phyloP scores from a whole-genome alignment of 37 sponge, comb jelly and placozoan genomes.

The Hexactinellida sp. region DNA sequence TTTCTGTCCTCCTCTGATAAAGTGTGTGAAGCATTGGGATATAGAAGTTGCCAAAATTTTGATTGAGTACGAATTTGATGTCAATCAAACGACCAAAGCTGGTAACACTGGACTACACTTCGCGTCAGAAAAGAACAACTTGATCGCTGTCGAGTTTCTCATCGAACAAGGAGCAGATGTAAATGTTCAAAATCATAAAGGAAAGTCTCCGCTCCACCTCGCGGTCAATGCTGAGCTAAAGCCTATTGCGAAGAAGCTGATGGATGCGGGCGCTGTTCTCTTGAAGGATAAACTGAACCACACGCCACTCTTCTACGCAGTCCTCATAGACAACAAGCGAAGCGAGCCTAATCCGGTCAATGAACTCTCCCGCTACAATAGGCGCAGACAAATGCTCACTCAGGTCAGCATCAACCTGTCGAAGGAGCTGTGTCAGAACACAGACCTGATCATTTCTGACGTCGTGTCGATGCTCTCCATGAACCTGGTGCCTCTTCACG shows the following conservation, averaged over 20 bases:
- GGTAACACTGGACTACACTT: background rate
- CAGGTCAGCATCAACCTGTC: background rate
- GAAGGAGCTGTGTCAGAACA: background rate
- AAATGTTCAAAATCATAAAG: background rate
- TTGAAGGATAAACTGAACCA: background rate
- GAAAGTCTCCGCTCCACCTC: background rate
- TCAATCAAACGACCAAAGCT: background rate
- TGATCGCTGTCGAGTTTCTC: background rate
- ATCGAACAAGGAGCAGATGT: background rate
- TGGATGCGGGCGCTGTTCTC: background rate
- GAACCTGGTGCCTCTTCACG: background rate
- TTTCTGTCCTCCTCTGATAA: background rate
- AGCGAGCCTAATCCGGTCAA: background rate
- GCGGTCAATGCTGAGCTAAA: background rate
- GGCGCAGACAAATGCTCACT: background rate
- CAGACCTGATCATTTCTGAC: conserved; percentile 1
- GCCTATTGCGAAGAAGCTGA: background rate
- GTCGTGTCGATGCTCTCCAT: background rate
- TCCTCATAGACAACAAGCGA: background rate
- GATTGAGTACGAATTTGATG: background rate
- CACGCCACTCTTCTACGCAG: background rate
- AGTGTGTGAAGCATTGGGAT: background rate
- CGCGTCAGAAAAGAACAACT: background rate
- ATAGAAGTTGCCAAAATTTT: background rate
- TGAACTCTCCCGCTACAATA: background rate